Conservation (phyloP, 2,888 invertebrate species). For the Autographa pulchrina region DNA sequence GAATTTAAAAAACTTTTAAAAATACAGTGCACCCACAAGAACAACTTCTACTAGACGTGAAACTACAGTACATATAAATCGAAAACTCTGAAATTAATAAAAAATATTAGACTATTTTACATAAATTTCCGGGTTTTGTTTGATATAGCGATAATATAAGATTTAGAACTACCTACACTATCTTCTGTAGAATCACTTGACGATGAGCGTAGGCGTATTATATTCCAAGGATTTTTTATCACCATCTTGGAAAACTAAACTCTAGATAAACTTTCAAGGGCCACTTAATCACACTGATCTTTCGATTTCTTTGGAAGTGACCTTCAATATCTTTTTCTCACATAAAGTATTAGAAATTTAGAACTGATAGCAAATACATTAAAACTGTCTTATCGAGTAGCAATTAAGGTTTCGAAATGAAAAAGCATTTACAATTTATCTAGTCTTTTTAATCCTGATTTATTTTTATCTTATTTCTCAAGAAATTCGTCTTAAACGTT, state of each 20-base stretch:
- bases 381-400: background rate
- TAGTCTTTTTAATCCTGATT: background rate
- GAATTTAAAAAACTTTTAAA: no score
- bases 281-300: constrained; percentile 4
- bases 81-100: no score
- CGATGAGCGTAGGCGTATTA: background rate
- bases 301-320: background rate
- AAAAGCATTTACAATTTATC: background rate
- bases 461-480: background rate
- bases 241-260: background rate
- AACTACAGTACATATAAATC: no score
- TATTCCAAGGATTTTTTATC: background rate
- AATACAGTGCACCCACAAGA: no score
- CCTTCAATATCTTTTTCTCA: background rate
- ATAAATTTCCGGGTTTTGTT: background rate
- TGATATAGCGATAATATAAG: background rate
- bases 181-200: background rate
- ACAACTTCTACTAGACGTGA: no score
- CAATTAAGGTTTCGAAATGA: background rate
- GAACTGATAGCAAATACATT: background rate
- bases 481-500: background rate
- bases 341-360: constrained; percentile 4
- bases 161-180: background rate
- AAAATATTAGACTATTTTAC: no score
- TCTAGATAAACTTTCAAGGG: background rate